Evolutionary conservation across 2,888 invertebrate genomes (phyloP).

Genomic region (Thelaira solivaga): DNA sequence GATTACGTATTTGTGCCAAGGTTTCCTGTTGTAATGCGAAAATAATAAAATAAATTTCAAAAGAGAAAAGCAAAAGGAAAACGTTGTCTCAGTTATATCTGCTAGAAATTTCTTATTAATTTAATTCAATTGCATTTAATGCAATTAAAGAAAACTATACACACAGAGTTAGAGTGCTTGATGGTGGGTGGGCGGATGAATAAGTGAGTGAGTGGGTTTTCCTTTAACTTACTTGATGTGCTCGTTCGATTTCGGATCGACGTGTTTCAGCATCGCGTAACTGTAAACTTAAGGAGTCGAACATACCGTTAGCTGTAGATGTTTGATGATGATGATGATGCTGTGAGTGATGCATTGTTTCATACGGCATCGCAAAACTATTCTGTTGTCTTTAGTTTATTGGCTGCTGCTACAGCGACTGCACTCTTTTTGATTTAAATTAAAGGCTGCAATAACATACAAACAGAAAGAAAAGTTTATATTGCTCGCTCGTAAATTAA

Average conservation of each 20-base stretch:
- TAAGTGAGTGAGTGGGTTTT: background rate
- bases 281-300: slow-evolving; percentile 83
- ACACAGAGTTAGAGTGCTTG: background rate
- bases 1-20: slow-evolving; percentile 82
- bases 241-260: slow-evolving; percentile 86
- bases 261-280: slow-evolving; percentile 88
- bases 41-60: background rate
- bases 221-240: slow-evolving; percentile 79
- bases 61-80: background rate
- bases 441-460: slow-evolving; percentile 38
- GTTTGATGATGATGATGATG: slow-evolving; percentile 72
- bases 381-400: background rate
- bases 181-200: background rate
- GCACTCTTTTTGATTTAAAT: slow-evolving; percentile 15
- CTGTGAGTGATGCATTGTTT: slow-evolving; percentile 71
- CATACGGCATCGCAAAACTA: slow-evolving; percentile 73
- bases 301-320: slow-evolving; percentile 74
- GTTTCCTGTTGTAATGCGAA: slow-evolving; percentile 79
- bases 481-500: background rate
- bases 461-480: slow-evolving; percentile 8
- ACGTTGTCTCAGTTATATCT: background rate
- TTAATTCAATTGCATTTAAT: slow-evolving; percentile 25
- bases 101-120: slow-evolving; percentile 28
- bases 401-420: background rate
- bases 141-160: slow-evolving; percentile 18